Percentiles rank a stretch among this genome's conserved stretches.
Conservation (phyloP, 2,113 vertebrate genomes). For the Tachysurus vachellii region DNA sequence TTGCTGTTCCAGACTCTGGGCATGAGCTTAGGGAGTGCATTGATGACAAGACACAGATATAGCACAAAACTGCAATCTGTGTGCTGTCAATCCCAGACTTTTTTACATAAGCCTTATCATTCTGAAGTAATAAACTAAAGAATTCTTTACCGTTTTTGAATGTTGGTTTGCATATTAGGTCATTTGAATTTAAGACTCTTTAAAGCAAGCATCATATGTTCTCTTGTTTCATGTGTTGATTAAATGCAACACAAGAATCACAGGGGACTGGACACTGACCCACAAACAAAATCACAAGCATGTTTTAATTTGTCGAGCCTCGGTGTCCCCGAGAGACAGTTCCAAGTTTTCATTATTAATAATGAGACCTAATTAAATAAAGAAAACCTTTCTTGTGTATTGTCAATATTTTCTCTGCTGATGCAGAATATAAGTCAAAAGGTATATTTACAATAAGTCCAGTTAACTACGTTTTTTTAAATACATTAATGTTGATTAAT, state of each 20-base stretch:
- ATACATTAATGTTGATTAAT: neutral
- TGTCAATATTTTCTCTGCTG: neutral
- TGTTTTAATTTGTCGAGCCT: neutral
- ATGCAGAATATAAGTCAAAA: neutral
- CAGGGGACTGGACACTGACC: neutral
- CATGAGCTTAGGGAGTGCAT: constrained; percentile 49
- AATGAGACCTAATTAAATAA: neutral
- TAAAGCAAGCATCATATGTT: neutral
- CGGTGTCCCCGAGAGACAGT: neutral
- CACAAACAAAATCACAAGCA: constrained; percentile 16
- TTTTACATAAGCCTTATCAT: neutral
- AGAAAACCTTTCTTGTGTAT: neutral
- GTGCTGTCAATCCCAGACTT: neutral
- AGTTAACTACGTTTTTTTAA: neutral
- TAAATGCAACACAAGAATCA: constrained; percentile 18
- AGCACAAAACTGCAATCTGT: neutral
- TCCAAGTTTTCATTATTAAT: neutral
- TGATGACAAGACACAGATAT: constrained; percentile 7
- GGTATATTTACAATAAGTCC: neutral
- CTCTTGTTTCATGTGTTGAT: constrained; percentile 16
- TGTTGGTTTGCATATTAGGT: neutral
- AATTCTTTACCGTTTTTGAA: neutral
- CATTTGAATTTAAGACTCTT: neutral
- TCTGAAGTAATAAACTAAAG: no score
- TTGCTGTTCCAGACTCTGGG: constrained; percentile 51